Conservation (phyloP, 2,113 vertebrate species). For the Pungitius pungitius region DNA sequence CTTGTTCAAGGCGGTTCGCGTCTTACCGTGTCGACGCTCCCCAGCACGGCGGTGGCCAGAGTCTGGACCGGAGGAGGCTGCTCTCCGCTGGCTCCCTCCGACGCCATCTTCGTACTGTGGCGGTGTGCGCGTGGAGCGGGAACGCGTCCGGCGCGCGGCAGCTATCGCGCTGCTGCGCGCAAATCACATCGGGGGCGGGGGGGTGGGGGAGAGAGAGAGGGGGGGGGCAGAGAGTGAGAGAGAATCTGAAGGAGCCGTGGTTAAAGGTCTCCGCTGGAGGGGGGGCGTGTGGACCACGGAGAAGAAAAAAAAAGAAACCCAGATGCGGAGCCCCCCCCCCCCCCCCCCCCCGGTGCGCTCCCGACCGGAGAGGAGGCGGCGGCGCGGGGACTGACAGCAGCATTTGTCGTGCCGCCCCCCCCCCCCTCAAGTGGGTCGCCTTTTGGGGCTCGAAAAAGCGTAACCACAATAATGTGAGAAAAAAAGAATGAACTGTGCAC, state of each 20-base stretch:
- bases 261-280: conserved; percentile 1
- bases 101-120: conserved; percentile 86
- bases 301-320: conserved; percentile 49
- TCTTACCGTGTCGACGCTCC: conserved; percentile 81
- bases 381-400: conserved; percentile 61
- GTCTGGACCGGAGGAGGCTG: conserved; percentile 81
- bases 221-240: background rate
- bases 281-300: conserved; percentile 28
- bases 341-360: conserved; percentile 34
- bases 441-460: background rate
- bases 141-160: conserved; percentile 79
- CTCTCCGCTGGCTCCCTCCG: conserved; percentile 83
- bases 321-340: conserved; percentile 57
- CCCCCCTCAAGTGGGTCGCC: too few relatives aligned
- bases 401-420: conserved; percentile 43
- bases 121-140: conserved; percentile 72
- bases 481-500: background rate
- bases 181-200: conserved; percentile 35
- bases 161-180: conserved; percentile 74
- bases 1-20: background rate
- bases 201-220: background rate
- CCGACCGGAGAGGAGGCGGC: conserved; percentile 53
- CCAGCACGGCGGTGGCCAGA: conserved; percentile 77
- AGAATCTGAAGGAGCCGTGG: background rate
- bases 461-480: background rate